These are phyloP conservation scores for Drosophila pullipes DNA, from an alignment of 2,888 invertebrate genomes.

Conservation along the genomic window DNA sequence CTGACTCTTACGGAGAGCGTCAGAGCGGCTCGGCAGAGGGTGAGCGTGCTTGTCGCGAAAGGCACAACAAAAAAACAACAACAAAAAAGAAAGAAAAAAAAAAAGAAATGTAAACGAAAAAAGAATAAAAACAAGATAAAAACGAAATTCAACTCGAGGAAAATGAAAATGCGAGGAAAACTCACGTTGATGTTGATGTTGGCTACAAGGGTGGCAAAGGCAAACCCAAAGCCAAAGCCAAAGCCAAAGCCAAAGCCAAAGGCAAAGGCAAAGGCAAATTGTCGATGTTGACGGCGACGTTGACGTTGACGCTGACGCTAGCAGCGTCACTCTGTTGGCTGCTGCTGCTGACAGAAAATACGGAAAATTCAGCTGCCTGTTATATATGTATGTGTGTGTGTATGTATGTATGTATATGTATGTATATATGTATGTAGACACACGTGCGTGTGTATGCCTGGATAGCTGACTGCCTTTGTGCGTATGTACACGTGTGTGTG, in stretches of 20 bases:
- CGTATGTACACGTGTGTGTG: not conserved
- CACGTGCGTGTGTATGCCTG: not conserved
- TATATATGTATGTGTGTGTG: not conserved
- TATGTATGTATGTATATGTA: not conserved
- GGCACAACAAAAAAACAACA: constrained; percentile 15
- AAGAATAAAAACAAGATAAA: constrained; percentile 3
- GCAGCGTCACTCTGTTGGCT: constrained; percentile 21
- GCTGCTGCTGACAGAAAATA: constrained; percentile 32
- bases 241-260: constrained; percentile 8
- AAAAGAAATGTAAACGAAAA: not conserved
- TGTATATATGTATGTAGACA: not conserved
- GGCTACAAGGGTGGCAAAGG: constrained; percentile 57
- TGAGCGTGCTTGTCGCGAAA: constrained; percentile 40
- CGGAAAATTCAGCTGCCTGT: constrained; percentile 54
- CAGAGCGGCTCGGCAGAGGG: constrained; percentile 11
- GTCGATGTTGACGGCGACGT: constrained; percentile 8
- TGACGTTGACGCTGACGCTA: constrained; percentile 3
- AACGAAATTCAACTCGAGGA: constrained; percentile 51
- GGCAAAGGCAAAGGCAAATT: constrained; percentile 18
- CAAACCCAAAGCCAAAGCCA: constrained; percentile 43
- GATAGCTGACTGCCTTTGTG: not conserved
- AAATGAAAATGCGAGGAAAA: constrained; percentile 51
- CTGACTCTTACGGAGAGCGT: constrained; percentile 10
- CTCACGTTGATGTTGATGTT: constrained; percentile 22
- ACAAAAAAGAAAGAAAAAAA: not conserved